Conservation (phyloP, 1,140 invertebrate genomes). For the Meloidogyne exigua region DNA sequence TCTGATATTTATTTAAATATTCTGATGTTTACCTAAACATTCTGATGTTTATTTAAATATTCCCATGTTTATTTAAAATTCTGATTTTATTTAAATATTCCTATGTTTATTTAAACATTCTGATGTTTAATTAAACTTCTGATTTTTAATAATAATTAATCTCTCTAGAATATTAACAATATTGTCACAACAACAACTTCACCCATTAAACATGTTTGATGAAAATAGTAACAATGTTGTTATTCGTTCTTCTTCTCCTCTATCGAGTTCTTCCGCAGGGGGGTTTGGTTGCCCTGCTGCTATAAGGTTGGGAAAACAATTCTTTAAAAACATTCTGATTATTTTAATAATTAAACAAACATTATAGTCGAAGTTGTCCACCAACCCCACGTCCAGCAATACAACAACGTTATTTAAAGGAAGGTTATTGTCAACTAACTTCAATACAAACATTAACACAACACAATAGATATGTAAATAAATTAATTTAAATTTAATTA, state of each 20-base stretch:
- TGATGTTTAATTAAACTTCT: not conserved
- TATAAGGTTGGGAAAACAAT: not conserved
- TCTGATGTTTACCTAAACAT: not conserved
- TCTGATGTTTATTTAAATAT: not conserved
- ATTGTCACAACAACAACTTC: not conserved
- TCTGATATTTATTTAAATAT: not conserved
- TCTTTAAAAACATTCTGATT: not conserved
- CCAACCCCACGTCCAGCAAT: conserved; percentile 8
- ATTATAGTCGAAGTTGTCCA: conserved; percentile 17
- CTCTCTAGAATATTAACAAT: too few species aligned
- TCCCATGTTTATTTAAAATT: not conserved
- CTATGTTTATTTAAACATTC: too few species aligned
- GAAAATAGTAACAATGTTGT: not conserved
- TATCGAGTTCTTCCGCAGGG: not conserved
- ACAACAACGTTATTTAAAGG: conserved; percentile 12
- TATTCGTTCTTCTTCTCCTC: not conserved
- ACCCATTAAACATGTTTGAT: not conserved
- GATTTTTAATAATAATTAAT: not conserved
- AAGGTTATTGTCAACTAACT: conserved; percentile 21
- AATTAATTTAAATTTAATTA: not conserved
- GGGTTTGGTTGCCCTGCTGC: not conserved
- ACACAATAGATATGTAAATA: conserved; percentile 14
- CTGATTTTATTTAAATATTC: too few species aligned
- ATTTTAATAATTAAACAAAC: not conserved
- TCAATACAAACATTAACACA: conserved; percentile 17